A percentile compares a stretch with the other conserved stretches of the same genome.
Conservation (phyloP, 2,797 vertebrate species). For the Gorsachius magnificus region DNA sequence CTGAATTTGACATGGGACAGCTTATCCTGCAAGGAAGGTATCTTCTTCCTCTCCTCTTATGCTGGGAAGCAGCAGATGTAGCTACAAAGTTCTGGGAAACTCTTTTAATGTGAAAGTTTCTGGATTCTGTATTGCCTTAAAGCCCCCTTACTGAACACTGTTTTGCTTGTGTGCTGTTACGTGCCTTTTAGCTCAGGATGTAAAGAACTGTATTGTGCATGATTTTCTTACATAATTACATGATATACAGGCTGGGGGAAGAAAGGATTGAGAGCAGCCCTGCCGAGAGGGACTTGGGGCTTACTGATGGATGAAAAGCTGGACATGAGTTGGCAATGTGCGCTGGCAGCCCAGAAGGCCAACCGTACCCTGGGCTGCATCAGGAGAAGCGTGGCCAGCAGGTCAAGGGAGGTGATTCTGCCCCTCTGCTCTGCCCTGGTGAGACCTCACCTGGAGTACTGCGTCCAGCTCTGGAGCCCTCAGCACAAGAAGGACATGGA, state of each 20-base stretch:
- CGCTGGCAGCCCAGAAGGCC: no score
- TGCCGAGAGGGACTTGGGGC: no score
- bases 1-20: neutral
- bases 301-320: no score
- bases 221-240: neutral
- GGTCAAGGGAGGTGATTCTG: no score
- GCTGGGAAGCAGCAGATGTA: neutral
- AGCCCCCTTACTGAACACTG: accelerated
- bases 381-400: no score
- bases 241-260: neutral
- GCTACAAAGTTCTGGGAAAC: neutral
- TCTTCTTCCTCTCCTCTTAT: neutral
- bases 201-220: neutral
- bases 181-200: neutral
- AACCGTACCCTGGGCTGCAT: no score
- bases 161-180: neutral
- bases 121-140: neutral
- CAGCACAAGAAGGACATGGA: no score
- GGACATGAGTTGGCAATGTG: no score
- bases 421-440: no score
- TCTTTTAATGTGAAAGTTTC: neutral
- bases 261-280: no score
- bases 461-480: no score
- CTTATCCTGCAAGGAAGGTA: neutral
- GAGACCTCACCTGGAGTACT: no score